Percentiles rank a stretch among this genome's conserved stretches.
These are phyloP conservation scores for Atherinomorus stipes DNA, from an alignment of 2,113 vertebrate species.

Conservation along the genomic window DNA sequence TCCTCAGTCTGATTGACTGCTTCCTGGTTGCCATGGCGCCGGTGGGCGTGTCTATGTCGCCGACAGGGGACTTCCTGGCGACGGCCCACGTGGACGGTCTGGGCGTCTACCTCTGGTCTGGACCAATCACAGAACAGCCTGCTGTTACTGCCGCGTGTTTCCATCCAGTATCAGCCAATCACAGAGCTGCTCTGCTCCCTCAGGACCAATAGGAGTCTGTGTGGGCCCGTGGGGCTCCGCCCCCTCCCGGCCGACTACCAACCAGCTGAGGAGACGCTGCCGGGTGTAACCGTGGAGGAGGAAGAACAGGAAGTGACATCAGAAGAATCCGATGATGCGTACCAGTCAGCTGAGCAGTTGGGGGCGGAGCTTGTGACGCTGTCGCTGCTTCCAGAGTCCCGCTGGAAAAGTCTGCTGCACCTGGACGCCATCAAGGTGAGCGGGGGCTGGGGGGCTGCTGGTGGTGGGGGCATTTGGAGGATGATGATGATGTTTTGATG, in stretches of 20 bases:
- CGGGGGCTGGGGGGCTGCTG: neutral
- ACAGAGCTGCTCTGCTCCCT: conserved; percentile 34
- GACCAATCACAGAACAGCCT: conserved; percentile 34
- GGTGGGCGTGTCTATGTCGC: conserved; percentile 91
- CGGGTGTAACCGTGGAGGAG: conserved; percentile 78
- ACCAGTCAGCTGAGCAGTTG: conserved; percentile 89
- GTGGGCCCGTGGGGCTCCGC: conserved; percentile 90
- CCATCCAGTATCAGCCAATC: conserved; percentile 37
- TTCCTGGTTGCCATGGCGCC: conserved; percentile 91
- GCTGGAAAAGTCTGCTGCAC: conserved; percentile 94
- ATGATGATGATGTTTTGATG: neutral
- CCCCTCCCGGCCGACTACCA: conserved; percentile 92
- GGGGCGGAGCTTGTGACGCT: conserved; percentile 90
- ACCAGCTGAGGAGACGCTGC: conserved; percentile 84
- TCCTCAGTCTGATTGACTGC: conserved; percentile 90
- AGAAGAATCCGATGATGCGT: conserved; percentile 83
- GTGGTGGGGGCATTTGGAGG: too few species aligned
- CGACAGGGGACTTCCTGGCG: conserved; percentile 94
- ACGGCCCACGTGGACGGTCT: conserved; percentile 93
- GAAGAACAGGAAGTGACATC: conserved; percentile 64
- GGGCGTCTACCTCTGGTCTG: conserved; percentile 95
- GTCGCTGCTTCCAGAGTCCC: conserved; percentile 90
- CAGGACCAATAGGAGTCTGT: conserved; percentile 93
- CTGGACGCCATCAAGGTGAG: conserved; percentile 94
- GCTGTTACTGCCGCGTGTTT: neutral